Conservation (phyloP, 2,113 vertebrate genomes). For the Sebastes fasciatus region DNA sequence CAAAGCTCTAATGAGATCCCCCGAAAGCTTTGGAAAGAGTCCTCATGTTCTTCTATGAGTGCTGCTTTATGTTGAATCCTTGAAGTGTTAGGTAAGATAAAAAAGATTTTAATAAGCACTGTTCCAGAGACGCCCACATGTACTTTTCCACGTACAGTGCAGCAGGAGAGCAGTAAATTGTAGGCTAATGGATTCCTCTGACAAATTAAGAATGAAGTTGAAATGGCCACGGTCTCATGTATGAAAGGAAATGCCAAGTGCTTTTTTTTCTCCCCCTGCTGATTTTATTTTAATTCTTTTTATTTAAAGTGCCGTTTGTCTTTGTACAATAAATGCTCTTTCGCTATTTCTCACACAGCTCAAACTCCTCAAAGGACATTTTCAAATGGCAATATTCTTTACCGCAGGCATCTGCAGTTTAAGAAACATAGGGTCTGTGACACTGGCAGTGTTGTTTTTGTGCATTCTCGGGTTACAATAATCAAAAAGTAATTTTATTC, state of each 20-base stretch:
- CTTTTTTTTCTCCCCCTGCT: not conserved
- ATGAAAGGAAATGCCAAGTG: conserved; percentile 46
- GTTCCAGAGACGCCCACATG: conserved; percentile 52
- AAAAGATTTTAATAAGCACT: conserved; percentile 67
- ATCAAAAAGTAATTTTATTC: conserved; percentile 13
- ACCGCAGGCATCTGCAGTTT: not conserved
- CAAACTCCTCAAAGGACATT: not conserved
- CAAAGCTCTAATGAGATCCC: conserved; percentile 43
- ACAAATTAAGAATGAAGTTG: conserved; percentile 51
- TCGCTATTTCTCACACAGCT: not conserved
- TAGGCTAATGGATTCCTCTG: conserved; percentile 62
- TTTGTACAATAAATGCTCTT: not conserved
- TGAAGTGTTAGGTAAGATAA: conserved; percentile 62
- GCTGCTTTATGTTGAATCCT: conserved; percentile 51
- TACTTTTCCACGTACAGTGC: conserved; percentile 22
- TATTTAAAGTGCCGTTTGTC: conserved; percentile 20
- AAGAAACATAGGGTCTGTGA: not conserved
- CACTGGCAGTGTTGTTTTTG: conserved; percentile 14
- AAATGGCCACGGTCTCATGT: conserved; percentile 43
- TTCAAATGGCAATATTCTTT: not conserved
- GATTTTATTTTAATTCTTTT: conserved; percentile 6
- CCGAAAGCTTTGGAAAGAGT: conserved; percentile 25
- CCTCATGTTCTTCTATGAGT: conserved; percentile 30
- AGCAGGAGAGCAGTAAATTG: conserved; percentile 57
- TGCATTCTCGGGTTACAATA: not conserved